Percentiles rank a stretch among this genome's conserved stretches.
These are phyloP conservation scores for Phylloscopus trochiloides DNA, from an alignment of 2,113 vertebrate species.

Conservation along the genomic window DNA sequence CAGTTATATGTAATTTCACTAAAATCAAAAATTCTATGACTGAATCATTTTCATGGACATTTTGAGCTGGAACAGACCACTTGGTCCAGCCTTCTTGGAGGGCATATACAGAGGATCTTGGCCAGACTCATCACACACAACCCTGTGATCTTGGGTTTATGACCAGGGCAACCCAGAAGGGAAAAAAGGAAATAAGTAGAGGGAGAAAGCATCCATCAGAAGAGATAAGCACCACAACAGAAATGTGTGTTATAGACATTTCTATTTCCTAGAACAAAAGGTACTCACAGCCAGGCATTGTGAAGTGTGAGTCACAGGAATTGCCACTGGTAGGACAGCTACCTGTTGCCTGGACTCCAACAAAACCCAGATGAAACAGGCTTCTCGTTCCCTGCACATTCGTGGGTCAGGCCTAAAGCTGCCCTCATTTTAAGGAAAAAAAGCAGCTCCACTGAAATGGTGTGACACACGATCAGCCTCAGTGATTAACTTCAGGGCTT, in stretches of 20 bases:
- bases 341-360: neutral
- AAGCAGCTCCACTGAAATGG: neutral
- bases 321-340: neutral
- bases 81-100: neutral
- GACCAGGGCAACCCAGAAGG: neutral
- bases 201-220: neutral
- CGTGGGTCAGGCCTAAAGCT: neutral
- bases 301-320: neutral
- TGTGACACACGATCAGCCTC: fast-evolving
- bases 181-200: neutral
- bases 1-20: neutral
- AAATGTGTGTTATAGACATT: neutral
- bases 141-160: neutral
- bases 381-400: neutral
- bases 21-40: neutral
- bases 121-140: neutral
- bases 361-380: neutral
- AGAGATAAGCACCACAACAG: neutral
- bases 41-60: neutral
- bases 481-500: neutral
- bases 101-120: neutral
- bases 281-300: neutral
- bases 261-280: neutral
- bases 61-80: neutral
- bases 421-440: neutral